These are phyloP conservation scores for Galemys pyrenaicus DNA, from an alignment of 2,113 vertebrate species.

Conservation along the genomic window DNA sequence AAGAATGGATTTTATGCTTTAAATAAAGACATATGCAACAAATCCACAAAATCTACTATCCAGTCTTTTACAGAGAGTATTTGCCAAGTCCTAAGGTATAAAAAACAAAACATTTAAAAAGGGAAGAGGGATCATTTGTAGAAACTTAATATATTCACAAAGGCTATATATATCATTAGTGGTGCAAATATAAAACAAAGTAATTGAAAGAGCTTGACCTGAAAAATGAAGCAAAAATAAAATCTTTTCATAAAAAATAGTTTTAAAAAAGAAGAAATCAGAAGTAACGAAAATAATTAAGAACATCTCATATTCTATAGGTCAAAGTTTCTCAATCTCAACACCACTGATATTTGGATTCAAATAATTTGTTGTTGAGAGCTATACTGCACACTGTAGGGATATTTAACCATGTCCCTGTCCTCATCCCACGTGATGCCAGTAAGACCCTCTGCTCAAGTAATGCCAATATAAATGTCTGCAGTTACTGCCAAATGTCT, in stretches of 20 bases:
- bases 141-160: background rate
- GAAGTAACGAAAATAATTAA: background rate
- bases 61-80: background rate
- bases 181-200: background rate
- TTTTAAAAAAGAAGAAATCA: background rate
- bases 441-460: background rate
- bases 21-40: background rate
- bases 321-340: background rate
- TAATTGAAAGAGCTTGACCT: constrained; percentile 23
- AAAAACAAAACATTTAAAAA: background rate
- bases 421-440: background rate
- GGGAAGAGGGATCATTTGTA: background rate
- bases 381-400: background rate
- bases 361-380: background rate
- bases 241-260: background rate
- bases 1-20: constrained; percentile 44
- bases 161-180: background rate
- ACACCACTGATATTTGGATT: background rate
- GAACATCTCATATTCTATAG: background rate
- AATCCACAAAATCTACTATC: background rate
- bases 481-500: background rate
- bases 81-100: background rate
- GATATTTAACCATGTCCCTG: background rate
- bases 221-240: background rate
- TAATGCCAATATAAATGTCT: background rate